Conservation (phyloP, 2,888 invertebrate species). For the Lordiphosa andalusiaca region DNA sequence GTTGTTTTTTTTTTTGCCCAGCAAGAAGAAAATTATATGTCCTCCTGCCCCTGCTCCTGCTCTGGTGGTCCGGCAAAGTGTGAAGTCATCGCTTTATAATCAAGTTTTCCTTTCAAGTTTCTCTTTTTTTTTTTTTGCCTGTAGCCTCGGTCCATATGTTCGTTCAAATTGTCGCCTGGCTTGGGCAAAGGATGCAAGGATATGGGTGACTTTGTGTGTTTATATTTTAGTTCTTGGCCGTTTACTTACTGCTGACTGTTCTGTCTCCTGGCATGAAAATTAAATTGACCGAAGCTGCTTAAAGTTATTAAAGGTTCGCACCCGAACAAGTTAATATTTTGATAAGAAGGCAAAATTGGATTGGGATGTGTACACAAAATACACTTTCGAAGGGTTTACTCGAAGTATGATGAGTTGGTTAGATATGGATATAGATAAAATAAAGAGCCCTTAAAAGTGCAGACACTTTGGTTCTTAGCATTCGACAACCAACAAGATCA, state of each 20-base stretch:
- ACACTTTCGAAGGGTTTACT: no score
- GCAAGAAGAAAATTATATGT: conserved; percentile 65
- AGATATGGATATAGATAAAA: no score
- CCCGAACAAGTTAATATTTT: conserved; percentile 34
- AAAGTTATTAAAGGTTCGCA: conserved; percentile 58
- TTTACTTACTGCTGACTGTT: conserved; percentile 52
- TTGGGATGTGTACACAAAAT: background rate
- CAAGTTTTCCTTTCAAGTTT: conserved; percentile 75
- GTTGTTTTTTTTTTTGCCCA: conserved; percentile 24
- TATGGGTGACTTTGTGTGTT: conserved; percentile 29
- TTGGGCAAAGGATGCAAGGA: conserved; percentile 41
- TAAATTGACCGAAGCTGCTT: conserved; percentile 78
- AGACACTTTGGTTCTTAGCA: no score
- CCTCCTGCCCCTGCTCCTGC: conserved; percentile 32
- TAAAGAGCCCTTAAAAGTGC: no score
- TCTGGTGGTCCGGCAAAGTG: conserved; percentile 60
- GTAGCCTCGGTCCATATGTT: conserved; percentile 52
- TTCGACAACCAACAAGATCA: no score
- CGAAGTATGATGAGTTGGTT: no score
- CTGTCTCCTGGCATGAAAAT: conserved; percentile 67
- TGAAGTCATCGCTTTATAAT: conserved; percentile 79
- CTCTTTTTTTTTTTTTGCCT: conserved; percentile 12
- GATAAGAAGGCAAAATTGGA: conserved; percentile 19
- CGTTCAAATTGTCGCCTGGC: conserved; percentile 61
- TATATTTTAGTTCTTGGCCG: conserved; percentile 48